Conservation (phyloP, 2,113 vertebrate species). For the Phyllopteryx taeniolatus region DNA sequence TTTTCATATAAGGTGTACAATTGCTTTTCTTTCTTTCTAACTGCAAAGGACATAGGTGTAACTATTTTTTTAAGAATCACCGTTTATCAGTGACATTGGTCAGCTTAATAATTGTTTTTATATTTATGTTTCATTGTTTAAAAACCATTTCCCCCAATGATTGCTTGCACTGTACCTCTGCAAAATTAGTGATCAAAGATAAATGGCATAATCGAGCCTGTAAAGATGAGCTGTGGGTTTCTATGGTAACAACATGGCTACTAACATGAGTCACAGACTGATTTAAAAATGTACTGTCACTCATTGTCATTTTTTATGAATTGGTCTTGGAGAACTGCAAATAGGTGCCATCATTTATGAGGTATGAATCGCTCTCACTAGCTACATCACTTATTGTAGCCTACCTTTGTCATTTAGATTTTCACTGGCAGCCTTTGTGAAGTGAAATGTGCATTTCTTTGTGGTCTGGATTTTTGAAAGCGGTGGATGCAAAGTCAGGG, state of each 20-base stretch:
- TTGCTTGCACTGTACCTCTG: slow-evolving; percentile 32
- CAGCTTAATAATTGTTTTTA: slow-evolving; percentile 41
- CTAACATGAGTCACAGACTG: neutral
- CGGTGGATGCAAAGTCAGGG: neutral
- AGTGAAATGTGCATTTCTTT: neutral
- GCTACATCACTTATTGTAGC: neutral
- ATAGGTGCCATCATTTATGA: neutral
- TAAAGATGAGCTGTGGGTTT: slow-evolving; percentile 45
- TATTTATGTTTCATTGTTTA: slow-evolving; percentile 41
- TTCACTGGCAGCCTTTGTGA: neutral
- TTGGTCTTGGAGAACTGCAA: neutral
- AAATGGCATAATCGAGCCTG: slow-evolving; percentile 13
- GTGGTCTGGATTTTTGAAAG: neutral
- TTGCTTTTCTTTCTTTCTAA: slow-evolving; percentile 46
- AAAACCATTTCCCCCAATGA: neutral
- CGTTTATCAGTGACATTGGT: slow-evolving; percentile 43
- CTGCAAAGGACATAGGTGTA: slow-evolving; percentile 28
- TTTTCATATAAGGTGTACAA: slow-evolving; percentile 23
- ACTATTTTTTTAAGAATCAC: slow-evolving; percentile 45
- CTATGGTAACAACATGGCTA: slow-evolving; percentile 59
- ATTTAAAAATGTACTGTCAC: neutral
- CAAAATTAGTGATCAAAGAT: slow-evolving; percentile 15
- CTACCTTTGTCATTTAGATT: neutral
- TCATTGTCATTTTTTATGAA: neutral
- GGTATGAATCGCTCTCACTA: neutral